phyloP scores from a whole-genome alignment of 2,113 vertebrate species.

The Gasterosteus aculeatus region DNA sequence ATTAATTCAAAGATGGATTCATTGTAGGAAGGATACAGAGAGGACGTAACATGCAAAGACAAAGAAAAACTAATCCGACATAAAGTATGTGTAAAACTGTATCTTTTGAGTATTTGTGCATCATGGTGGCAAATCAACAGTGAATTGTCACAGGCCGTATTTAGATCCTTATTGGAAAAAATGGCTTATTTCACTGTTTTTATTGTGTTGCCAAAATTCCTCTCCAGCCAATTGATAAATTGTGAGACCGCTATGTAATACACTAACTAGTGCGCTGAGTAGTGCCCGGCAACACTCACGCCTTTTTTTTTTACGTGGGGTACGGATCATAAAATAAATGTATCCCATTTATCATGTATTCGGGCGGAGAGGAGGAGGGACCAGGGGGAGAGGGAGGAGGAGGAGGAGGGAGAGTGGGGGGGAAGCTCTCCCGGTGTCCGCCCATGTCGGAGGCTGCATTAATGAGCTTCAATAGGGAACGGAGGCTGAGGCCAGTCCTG shows the following conservation, averaged over 20 bases:
- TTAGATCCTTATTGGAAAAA: slow-evolving; percentile 38
- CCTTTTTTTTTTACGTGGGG: slow-evolving; percentile 55
- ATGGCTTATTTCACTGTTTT: slow-evolving; percentile 41
- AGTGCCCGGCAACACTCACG: slow-evolving; percentile 40
- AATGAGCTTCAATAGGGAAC: slow-evolving; percentile 80
- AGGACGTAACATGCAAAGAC: not conserved
- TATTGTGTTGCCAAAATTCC: slow-evolving; percentile 55
- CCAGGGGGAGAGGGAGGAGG: not conserved
- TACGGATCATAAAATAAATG: slow-evolving; percentile 71
- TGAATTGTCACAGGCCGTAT: slow-evolving; percentile 44
- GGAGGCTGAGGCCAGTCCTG: slow-evolving; percentile 65
- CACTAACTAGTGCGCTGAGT: slow-evolving; percentile 47
- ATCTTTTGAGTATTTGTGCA: slow-evolving; percentile 26
- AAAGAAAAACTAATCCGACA: not conserved
- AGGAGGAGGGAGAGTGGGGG: slow-evolving; percentile 27
- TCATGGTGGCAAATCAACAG: slow-evolving; percentile 25
- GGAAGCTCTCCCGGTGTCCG: slow-evolving; percentile 75
- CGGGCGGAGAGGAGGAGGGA: slow-evolving; percentile 25
- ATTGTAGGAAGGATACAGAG: not conserved
- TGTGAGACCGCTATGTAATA: slow-evolving; percentile 61
- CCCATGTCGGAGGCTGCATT: slow-evolving; percentile 78
- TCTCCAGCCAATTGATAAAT: slow-evolving; percentile 57
- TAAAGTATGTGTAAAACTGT: not conserved
- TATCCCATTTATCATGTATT: slow-evolving; percentile 75
- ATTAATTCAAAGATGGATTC: not conserved